Conservation (phyloP, 2,113 vertebrate genomes). For the Proterorhinus semilunaris region DNA sequence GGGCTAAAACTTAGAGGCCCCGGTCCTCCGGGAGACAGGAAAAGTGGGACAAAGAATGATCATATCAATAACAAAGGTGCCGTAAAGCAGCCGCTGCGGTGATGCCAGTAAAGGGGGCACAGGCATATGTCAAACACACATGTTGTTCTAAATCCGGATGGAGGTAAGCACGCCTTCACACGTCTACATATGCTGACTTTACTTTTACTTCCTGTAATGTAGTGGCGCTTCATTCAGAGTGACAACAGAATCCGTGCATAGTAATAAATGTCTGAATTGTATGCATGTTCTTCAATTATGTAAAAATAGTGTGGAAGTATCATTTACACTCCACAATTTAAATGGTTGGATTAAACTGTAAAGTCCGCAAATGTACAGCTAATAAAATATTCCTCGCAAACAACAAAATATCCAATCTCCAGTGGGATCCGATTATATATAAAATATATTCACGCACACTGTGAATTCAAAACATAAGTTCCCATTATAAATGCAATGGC, state of each 20-base stretch:
- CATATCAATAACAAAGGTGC: constrained; percentile 64
- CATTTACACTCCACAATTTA: too few relatives aligned
- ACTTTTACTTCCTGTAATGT: too few relatives aligned
- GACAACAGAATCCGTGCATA: background rate
- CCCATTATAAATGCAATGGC: too few relatives aligned
- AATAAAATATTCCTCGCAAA: too few relatives aligned
- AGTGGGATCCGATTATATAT: too few relatives aligned
- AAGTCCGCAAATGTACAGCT: too few relatives aligned
- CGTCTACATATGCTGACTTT: background rate
- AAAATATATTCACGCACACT: too few relatives aligned
- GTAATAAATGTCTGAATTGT: background rate
- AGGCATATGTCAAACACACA: constrained; percentile 15
- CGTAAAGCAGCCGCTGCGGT: constrained; percentile 27
- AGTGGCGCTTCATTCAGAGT: background rate
- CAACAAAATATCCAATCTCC: too few relatives aligned
- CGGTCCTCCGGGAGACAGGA: constrained; percentile 40
- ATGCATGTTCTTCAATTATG: too few relatives aligned
- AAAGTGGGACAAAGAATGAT: constrained; percentile 50
- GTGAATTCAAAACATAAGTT: too few relatives aligned
- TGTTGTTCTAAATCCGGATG: constrained; percentile 12
- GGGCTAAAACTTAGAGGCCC: constrained; percentile 37
- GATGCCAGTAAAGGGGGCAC: constrained; percentile 15
- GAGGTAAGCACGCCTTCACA: background rate
- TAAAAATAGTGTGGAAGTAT: too few relatives aligned
- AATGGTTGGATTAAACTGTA: too few relatives aligned